phyloP scores from a whole-genome alignment of 2,888 invertebrate genomes.

The Lutraria lutraria region DNA sequence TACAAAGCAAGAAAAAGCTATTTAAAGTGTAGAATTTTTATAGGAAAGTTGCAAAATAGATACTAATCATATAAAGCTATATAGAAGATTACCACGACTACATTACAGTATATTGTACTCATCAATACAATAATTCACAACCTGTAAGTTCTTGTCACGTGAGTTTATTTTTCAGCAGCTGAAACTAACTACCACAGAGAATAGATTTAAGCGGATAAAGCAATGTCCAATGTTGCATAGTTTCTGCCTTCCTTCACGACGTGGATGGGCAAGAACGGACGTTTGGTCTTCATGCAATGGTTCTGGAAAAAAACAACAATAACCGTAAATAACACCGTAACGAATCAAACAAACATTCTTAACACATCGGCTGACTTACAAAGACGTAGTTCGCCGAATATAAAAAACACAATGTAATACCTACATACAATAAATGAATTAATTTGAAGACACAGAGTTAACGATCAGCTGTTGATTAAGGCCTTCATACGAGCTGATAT shows the following conservation, averaged over 20 bases:
- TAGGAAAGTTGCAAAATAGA: not conserved
- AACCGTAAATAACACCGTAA: not conserved
- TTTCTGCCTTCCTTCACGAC: conserved; percentile 68
- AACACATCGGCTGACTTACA: too few relatives aligned
- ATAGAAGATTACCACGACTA: not conserved
- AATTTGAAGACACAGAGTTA: too few relatives aligned
- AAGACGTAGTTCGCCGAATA: too few relatives aligned
- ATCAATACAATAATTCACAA: not conserved
- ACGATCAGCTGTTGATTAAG: too few relatives aligned
- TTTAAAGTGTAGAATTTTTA: not conserved
- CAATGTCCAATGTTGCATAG: conserved; percentile 69
- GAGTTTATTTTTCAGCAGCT: not conserved
- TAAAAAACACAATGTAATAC: too few relatives aligned
- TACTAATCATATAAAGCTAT: not conserved
- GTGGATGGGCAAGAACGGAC: conserved; percentile 69
- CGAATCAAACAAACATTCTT: too few relatives aligned
- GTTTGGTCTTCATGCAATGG: conserved; percentile 66
- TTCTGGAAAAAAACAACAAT: conserved; percentile 52
- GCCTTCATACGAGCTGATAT: too few relatives aligned
- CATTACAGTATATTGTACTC: not conserved
- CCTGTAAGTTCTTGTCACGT: not conserved
- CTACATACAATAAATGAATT: too few relatives aligned
- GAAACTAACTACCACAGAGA: not conserved
- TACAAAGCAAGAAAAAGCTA: not conserved
- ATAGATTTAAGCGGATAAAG: conserved; percentile 63